Evolutionary conservation across 1,140 invertebrate species (phyloP), one percentile per base, ranked within the genome.

Genomic region (Drosophila quadrilineata): DNA sequence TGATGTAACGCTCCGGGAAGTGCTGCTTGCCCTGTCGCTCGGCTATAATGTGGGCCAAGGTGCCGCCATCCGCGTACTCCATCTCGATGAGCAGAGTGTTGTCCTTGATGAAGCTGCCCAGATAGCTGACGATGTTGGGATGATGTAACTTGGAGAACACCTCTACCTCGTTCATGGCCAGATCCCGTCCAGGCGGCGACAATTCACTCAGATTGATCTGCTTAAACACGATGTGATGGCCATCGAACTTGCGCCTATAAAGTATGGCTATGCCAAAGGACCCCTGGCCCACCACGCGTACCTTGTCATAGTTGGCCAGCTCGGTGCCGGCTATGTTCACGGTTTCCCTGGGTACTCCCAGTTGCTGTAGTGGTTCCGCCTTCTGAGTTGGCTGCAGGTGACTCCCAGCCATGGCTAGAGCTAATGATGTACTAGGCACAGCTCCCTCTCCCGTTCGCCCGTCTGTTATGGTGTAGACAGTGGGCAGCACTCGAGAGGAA

Each of bases 11-110:
- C 87, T 95, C 95, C 0, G 90, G 88, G 31, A 90, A 75, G 33
- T 92, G 91, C 16, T 71, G 49, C 26, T 71, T 57, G 9, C 71
- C 63, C 6, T 80, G 82, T n/a, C 91, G 87, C 63, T 91, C 90
- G 4, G 91, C 76, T 2, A 96, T 91, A 57, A 93, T 92, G 71
- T 95, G 93, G 2, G 93, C 91, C 45, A 96, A 70, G 1, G 93
- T 96, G 21, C 94, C 95, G 14, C 94, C 94, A 88, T 95, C 94
- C 10, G 94, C 95, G 88, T 94, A 96, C 85, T 96, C 95, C 94
- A 95, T 96, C 90, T 96, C 94, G 58, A 95, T 95, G 90, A 95
- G 93, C 3, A 96, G 88, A 19, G 93, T 91, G 2, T 94, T 94
- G 77, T 95, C 93, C 82, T 92, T 92, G 86, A 95, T 94, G 89